These are phyloP conservation scores for Vulpes vulpes DNA, from an alignment of 2,113 vertebrate genomes.

Conservation along the genomic window DNA sequence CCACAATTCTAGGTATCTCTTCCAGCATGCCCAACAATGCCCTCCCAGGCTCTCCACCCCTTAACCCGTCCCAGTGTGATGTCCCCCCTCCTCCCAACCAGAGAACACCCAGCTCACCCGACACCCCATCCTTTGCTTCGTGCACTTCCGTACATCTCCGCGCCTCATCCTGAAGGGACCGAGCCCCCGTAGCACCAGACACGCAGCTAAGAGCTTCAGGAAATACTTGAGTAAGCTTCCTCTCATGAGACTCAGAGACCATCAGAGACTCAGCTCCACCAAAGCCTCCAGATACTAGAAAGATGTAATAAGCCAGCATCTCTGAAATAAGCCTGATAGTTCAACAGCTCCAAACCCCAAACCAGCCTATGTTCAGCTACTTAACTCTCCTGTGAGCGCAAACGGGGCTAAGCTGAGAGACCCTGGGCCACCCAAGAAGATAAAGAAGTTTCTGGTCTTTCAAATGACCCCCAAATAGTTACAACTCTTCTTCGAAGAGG, in stretches of 20 bases:
- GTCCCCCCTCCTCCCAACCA: not conserved
- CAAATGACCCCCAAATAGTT: not conserved
- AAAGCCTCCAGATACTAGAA: not conserved
- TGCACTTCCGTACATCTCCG: not conserved
- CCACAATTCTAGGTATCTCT: not conserved
- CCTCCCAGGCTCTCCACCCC: not conserved
- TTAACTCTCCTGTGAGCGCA: not conserved
- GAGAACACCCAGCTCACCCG: accelerated
- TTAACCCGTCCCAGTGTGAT: not conserved
- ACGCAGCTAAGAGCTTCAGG: not conserved
- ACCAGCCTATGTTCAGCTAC: not conserved
- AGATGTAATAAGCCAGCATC: not conserved
- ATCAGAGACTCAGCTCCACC: not conserved
- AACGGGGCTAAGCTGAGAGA: not conserved
- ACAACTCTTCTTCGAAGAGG: not conserved
- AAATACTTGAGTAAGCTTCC: not conserved
- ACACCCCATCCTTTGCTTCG: not conserved
- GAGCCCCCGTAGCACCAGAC: not conserved
- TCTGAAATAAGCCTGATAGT: not conserved
- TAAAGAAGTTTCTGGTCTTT: not conserved
- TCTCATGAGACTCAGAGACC: not conserved
- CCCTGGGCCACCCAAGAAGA: not conserved
- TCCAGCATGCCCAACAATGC: accelerated
- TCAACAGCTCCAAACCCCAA: not conserved
- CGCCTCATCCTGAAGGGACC: no score